A percentile compares a stretch with the other conserved stretches of the same genome.
phyloP scores from a whole-genome alignment of 2,797 vertebrate genomes.

The Zenarchopterus dispar region DNA sequence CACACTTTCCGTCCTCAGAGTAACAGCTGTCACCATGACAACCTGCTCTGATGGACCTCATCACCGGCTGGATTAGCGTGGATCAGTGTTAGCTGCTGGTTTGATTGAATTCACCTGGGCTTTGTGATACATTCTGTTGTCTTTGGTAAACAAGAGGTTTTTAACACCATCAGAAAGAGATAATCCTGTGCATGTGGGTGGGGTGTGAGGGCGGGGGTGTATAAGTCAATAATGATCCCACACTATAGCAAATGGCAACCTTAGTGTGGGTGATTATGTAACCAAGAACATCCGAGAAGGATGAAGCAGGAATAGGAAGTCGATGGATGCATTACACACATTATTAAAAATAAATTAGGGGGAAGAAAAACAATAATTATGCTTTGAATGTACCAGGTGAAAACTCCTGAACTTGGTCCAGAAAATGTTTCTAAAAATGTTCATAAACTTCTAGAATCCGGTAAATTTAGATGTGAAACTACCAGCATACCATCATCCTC shows the following conservation, averaged over 20 bases:
- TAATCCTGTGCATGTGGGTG: constrained; percentile 60
- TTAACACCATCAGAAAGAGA: constrained; percentile 40
- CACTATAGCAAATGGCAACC: constrained; percentile 25
- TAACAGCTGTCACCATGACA: constrained; percentile 46
- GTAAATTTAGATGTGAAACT: no score
- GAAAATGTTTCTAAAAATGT: no score
- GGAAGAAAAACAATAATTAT: no score
- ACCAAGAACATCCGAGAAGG: no score
- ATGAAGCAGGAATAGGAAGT: no score
- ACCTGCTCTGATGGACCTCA: constrained; percentile 28
- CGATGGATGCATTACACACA: no score
- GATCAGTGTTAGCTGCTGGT: constrained; percentile 61
- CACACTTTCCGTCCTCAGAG: constrained; percentile 34
- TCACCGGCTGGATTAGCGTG: constrained; percentile 57
- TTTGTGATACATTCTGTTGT: constrained; percentile 44
- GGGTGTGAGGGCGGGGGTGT: constrained; percentile 53
- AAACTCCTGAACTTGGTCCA: no score
- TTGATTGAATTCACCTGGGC: constrained; percentile 46
- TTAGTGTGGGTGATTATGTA: constrained; percentile 13
- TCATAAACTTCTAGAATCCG: no score
- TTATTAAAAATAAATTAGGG: no score
- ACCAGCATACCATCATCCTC: no score
- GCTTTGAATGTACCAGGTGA: no score
- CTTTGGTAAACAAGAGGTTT: constrained; percentile 60
- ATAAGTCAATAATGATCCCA: constrained; percentile 65